Conservation (phyloP, 2,113 vertebrate species). For the Otus sunia region DNA sequence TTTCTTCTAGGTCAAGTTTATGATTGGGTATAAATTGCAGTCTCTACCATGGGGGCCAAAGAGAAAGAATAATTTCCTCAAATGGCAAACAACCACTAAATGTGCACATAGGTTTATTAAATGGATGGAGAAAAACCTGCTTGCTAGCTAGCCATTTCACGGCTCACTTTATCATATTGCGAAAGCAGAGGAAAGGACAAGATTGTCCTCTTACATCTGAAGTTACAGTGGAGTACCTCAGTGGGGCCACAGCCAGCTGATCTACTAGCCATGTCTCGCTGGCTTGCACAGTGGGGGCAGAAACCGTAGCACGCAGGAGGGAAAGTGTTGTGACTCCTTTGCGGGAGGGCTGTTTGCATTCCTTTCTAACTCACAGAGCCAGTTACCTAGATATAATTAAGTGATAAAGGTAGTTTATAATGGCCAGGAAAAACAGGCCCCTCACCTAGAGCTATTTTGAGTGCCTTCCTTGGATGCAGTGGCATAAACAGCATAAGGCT, state of each 20-base stretch:
- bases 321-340: background rate
- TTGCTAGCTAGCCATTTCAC: background rate
- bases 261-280: fast-evolving
- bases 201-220: background rate
- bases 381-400: background rate
- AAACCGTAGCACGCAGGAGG: fast-evolving
- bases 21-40: background rate
- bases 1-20: background rate
- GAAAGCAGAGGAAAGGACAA: background rate
- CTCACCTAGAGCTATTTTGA: background rate
- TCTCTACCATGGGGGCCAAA: background rate
- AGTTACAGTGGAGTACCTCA: background rate
- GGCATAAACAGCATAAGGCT: background rate
- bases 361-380: background rate
- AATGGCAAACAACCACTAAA: background rate
- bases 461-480: background rate
- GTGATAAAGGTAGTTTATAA: background rate
- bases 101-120: background rate
- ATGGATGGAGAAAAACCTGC: background rate
- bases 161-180: background rate
- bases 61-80: background rate
- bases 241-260: background rate
- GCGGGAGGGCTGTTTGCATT: background rate
- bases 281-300: fast-evolving
- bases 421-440: background rate